These are phyloP conservation scores for Caloenas nicobarica DNA, from an alignment of 2,113 vertebrate species.

Conservation along the genomic window DNA sequence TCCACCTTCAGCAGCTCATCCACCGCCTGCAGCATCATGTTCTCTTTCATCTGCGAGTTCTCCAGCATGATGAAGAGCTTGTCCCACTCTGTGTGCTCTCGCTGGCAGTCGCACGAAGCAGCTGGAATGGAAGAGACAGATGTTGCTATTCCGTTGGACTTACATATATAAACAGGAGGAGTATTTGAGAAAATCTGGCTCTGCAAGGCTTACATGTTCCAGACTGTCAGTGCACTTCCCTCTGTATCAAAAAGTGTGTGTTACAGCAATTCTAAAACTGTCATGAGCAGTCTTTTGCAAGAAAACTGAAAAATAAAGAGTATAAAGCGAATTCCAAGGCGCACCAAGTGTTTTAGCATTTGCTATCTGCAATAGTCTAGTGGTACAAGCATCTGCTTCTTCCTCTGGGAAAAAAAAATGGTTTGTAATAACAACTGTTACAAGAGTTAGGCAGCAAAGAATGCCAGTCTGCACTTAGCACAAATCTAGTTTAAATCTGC, in stretches of 20 bases:
- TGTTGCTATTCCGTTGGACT: neutral
- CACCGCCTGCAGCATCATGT: slow-evolving; percentile 88
- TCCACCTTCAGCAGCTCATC: slow-evolving; percentile 84
- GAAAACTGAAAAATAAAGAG: neutral
- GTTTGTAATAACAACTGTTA: neutral
- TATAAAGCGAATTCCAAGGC: neutral
- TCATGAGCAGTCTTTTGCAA: neutral
- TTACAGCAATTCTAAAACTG: neutral
- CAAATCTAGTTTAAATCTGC: neutral
- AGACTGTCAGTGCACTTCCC: neutral
- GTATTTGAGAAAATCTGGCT: neutral
- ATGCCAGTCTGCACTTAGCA: neutral
- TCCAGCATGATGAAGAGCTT: slow-evolving; percentile 96
- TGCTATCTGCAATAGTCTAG: neutral
- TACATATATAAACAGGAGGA: neutral
- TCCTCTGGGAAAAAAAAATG: neutral
- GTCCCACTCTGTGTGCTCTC: slow-evolving; percentile 90
- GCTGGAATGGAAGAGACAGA: slow-evolving; percentile 47
- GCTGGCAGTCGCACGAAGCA: slow-evolving; percentile 76
- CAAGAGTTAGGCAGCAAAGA: neutral
- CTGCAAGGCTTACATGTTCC: neutral
- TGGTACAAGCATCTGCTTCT: neutral
- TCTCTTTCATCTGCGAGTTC: slow-evolving; percentile 95
- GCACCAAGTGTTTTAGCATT: neutral
- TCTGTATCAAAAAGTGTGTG: neutral